Evolutionary conservation across 2,888 invertebrate species (phyloP), one percentile per base, ranked within the genome.

Genomic region (Pachydiplax longipennis): DNA sequence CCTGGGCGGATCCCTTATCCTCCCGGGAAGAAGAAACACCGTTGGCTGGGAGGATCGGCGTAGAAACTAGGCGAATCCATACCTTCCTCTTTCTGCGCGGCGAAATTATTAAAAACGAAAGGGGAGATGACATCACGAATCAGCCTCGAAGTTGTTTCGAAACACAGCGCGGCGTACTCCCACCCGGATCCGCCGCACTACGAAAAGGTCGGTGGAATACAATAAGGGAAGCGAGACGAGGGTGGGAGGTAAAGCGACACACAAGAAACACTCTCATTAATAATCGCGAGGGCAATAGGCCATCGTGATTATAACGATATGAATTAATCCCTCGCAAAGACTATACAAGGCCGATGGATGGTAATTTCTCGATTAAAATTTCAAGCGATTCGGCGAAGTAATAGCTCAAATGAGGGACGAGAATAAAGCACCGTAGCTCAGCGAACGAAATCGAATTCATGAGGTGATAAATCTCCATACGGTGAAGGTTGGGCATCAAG

Each of bases 61-160:
- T 22, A 6, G 6, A 65, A 65, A 65, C n/a, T 65, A n/a, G 65
- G n/a, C 25, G n/a, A 44, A 10, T 6, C 6, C 22, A 73, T 73
- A 73, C 31, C 31, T 31, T 8, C 6, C 6, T 2, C 15, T 8
- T 73, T 31, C 13, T 31, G 31, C 25, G 73, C 73, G 10, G 25
- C 73, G 73, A 73, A 13, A 73, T 73, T 73, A 73, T 73, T 61
- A 87, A 87, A 87, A 87, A 61, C 87, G 87, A 87, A 87, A 87
- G 87, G 87, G 37, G 87, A 37, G 87, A 65, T 87, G 87, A 87
- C 87, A 65, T 87, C 87, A 87, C 87, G 87, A 87, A 13, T 87
- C 58, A 58, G 53, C 87, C 87, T 61, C 58, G 87, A 25, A 40
- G 87, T 35, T 87, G 87, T 87, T 87, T 87, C 87, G 87, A 87